Evolutionary conservation across 1,140 invertebrate genomes (phyloP).

Genomic region (Saxidomus purpurata): DNA sequence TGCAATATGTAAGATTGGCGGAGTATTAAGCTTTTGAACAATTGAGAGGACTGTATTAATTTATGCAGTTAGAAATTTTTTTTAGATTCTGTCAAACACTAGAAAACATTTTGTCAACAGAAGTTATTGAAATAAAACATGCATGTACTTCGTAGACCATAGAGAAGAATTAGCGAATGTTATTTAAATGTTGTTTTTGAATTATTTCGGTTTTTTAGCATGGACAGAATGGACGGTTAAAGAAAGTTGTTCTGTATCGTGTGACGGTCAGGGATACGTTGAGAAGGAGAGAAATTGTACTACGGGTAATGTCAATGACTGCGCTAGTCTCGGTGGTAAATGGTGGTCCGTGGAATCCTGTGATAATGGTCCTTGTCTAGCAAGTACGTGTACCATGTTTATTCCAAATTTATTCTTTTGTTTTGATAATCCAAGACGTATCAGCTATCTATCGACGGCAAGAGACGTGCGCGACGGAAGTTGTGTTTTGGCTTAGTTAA

Average conservation of each 20-base stretch:
- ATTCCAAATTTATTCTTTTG: too few species aligned
- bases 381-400: background rate
- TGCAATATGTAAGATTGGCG: background rate
- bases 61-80: too few species aligned
- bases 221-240: constrained; percentile 26
- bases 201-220: background rate
- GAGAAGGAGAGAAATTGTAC: background rate
- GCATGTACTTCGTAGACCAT: background rate
- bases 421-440: too few species aligned
- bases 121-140: background rate
- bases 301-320: background rate
- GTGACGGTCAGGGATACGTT: constrained; percentile 2
- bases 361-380: constrained; percentile 32
- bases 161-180: too few species aligned
- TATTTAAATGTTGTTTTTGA: background rate
- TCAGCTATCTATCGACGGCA: too few species aligned
- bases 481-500: too few species aligned
- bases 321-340: background rate
- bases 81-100: background rate
- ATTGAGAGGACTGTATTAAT: too few species aligned
- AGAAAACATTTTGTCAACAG: background rate
- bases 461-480: too few species aligned
- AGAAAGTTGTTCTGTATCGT: constrained; percentile 1
- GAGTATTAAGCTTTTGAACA: background rate
- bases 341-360: constrained; percentile 14